These are phyloP conservation scores for Drosophila lutescens DNA, from an alignment of 2,888 invertebrate genomes.

Conservation along the genomic window DNA sequence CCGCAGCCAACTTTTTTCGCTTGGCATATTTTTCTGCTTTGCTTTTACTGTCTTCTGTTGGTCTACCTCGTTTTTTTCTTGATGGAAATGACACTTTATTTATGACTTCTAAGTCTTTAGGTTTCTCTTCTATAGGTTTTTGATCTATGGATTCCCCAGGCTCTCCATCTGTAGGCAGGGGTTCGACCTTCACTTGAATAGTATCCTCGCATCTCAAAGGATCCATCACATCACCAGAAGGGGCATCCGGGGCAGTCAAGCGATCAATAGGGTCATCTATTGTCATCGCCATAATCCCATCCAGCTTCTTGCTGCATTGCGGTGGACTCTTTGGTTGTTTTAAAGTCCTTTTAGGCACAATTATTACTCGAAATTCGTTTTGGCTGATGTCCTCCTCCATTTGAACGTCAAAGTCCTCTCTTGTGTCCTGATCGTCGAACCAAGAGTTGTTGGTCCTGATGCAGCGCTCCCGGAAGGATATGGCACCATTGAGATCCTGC, in stretches of 20 bases:
- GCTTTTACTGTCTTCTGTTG: not conserved
- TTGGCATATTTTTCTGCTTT: not conserved
- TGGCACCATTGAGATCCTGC: conserved; percentile 16
- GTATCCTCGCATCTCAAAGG: conserved; percentile 6
- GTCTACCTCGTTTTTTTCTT: conserved; percentile 4
- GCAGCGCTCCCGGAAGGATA: conserved; percentile 31
- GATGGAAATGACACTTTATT: not conserved
- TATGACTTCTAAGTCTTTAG: not conserved
- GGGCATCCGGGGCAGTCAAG: too few species aligned
- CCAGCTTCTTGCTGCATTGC: not conserved
- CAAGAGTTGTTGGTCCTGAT: conserved; percentile 10
- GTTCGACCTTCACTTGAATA: not conserved
- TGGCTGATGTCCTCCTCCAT: not conserved
- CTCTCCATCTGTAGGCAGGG: not conserved
- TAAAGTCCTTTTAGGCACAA: not conserved
- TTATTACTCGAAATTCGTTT: not conserved
- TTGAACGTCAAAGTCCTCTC: not conserved
- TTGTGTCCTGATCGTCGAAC: not conserved
- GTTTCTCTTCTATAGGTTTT: not conserved
- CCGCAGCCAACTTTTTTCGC: conserved; percentile 8
- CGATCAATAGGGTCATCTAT: not conserved
- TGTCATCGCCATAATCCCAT: not conserved
- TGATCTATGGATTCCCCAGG: too few species aligned
- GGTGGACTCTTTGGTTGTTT: not conserved
- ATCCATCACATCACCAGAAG: not conserved